Evolutionary conservation across 1,140 invertebrate genomes (phyloP), one percentile per base, ranked within the genome.

Genomic region (Heliconius congener): DNA sequence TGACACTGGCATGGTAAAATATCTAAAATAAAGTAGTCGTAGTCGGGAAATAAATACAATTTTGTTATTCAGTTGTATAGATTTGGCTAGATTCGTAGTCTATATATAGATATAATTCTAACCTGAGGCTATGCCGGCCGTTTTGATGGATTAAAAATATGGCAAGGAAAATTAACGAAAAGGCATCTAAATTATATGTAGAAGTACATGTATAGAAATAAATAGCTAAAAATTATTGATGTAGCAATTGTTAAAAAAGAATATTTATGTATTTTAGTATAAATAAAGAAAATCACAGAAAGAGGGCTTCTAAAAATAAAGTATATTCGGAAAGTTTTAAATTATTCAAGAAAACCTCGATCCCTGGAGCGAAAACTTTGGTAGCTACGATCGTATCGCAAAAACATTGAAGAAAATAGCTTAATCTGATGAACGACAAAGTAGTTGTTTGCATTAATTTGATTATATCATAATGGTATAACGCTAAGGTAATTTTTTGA

Each of bases 301-400:
- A 30, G n/a, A 4, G 5, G 74, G 50, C 11, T 30, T 4, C 19
- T 8, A n/a, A 23, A 23, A 23, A 23, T 18, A 52, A 57, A 74
- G 75, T 60, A n/a, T 73, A 78, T 39, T 27, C 30, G 4, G 37
- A 19, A 80, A 80, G 79, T 80, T 80, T 80, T 80, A 80, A 80
- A 71, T 80, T 80, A 80, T 80, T 76, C 79, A 52, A 52, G 57
- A 76, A 80, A 76, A 71, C 52, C 73, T 74, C 66, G 37, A 71
- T 37, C 73, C 34, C 42, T 46, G 46, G 37, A 46, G 46, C 39
- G 52, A 50, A 80, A 80, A 52, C 52, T 80, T 76, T 71, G 9
- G 77, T 74, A 70, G 77, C 77, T 74, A 74, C 34, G 70, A 74
- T 60, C 70, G 46, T 34, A 34, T 73, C 73, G 70, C 71, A 75